A percentile compares a stretch with the other conserved stretches of the same genome.
Conservation (phyloP, 2,797 vertebrate species). For the Pipistrellus nathusii region DNA sequence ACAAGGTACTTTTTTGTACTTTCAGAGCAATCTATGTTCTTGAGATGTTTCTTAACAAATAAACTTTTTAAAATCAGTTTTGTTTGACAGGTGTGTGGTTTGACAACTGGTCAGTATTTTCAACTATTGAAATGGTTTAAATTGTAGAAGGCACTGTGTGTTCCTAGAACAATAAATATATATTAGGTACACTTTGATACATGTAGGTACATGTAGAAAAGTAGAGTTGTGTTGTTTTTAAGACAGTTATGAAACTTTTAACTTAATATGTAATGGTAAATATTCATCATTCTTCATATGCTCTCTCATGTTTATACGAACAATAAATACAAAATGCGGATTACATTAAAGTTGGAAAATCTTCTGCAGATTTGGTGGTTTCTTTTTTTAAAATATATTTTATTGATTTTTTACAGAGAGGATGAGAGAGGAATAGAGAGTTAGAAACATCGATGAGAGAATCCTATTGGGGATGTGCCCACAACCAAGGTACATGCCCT, state of each 20-base stretch:
- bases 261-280: background rate
- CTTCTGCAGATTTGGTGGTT: background rate
- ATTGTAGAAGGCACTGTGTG: background rate
- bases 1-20: background rate
- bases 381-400: background rate
- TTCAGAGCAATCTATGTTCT: background rate
- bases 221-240: background rate
- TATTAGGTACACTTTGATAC: background rate
- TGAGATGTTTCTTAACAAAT: background rate
- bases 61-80: background rate
- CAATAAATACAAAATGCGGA: background rate
- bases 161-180: slow-evolving; percentile 9
- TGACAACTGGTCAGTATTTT: slow-evolving; percentile 20
- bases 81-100: background rate
- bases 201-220: background rate
- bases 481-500: too few relatives aligned
- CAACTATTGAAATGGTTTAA: slow-evolving; percentile 12
- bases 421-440: too few relatives aligned
- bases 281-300: background rate
- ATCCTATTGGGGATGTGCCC: too few relatives aligned
- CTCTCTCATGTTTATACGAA: background rate
- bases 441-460: too few relatives aligned
- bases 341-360: slow-evolving; percentile 2
- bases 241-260: slow-evolving; percentile 5
- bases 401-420: too few relatives aligned